Evolutionary conservation across 2,113 vertebrate genomes (phyloP).

Genomic region (Aramus guarauna): DNA sequence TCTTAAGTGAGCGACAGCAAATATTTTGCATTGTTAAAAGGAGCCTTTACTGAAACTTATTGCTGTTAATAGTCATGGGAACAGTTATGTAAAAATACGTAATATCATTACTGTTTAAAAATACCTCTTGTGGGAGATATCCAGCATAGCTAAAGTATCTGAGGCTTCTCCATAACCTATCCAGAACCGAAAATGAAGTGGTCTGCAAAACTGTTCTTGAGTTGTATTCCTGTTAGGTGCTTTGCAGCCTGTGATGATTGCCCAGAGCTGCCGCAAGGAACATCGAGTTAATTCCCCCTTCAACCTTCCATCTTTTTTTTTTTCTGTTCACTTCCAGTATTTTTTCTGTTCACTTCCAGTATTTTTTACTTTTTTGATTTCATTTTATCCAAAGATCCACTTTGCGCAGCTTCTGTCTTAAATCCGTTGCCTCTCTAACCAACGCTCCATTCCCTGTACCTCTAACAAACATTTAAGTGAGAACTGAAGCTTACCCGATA

Average conservation of each 20-base stretch:
- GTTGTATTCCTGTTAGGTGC: not conserved
- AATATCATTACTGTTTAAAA: not conserved
- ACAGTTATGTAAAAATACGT: not conserved
- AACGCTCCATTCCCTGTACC: not conserved
- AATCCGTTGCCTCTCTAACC: not conserved
- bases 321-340: too few species aligned
- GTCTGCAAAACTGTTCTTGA: not conserved
- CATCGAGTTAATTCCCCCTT: not conserved
- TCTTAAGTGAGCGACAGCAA: not conserved
- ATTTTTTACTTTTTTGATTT: not conserved
- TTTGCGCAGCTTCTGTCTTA: not conserved
- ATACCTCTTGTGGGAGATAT: accelerated
- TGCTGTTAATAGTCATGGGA: not conserved
- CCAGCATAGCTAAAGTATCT: not conserved
- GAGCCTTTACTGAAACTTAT: not conserved
- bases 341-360: not conserved
- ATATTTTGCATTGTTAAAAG: not conserved
- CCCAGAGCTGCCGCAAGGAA: not conserved
- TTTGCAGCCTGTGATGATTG: not conserved
- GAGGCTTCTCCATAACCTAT: not conserved
- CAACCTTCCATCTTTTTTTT: not conserved
- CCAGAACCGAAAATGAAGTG: not conserved
- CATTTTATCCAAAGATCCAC: not conserved
- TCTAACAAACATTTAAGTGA: not conserved
- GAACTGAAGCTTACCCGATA: not conserved